Conservation (phyloP, 2,797 vertebrate species). For the Danio kyathit region DNA sequence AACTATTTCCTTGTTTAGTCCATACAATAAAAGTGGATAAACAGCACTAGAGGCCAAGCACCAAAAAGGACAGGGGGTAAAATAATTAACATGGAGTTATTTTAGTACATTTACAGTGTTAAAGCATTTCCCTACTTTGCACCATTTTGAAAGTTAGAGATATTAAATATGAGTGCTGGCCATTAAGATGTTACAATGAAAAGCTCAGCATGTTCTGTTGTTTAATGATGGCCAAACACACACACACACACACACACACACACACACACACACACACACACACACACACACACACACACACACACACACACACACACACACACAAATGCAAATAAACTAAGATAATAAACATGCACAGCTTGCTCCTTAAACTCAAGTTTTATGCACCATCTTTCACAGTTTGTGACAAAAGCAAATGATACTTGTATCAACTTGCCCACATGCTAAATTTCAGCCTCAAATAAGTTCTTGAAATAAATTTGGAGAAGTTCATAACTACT, state of each 20-base stretch:
- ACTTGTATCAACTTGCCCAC: background rate
- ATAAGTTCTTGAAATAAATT: no score
- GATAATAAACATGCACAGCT: conserved; percentile 8
- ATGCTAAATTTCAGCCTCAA: background rate
- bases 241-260: no score
- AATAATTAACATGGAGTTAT: background rate
- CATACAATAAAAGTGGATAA: background rate
- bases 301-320: background rate
- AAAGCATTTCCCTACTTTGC: background rate
- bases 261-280: no score
- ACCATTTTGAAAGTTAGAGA: background rate
- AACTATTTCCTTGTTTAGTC: background rate
- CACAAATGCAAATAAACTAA: background rate
- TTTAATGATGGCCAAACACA: conserved; percentile 4
- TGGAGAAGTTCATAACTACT: no score
- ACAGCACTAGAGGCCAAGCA: background rate
- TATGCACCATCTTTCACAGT: conserved; percentile 20
- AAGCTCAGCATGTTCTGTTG: conserved; percentile 30
- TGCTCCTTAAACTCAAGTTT: conserved; percentile 14
- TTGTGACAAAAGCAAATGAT: background rate
- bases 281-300: no score
- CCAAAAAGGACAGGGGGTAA: background rate
- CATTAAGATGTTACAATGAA: conserved; percentile 13
- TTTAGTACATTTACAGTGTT: background rate
- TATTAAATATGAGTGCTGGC: background rate